These are phyloP conservation scores for Hirtodrosophila duncani DNA, from an alignment of 2,888 invertebrate species.

Conservation along the genomic window DNA sequence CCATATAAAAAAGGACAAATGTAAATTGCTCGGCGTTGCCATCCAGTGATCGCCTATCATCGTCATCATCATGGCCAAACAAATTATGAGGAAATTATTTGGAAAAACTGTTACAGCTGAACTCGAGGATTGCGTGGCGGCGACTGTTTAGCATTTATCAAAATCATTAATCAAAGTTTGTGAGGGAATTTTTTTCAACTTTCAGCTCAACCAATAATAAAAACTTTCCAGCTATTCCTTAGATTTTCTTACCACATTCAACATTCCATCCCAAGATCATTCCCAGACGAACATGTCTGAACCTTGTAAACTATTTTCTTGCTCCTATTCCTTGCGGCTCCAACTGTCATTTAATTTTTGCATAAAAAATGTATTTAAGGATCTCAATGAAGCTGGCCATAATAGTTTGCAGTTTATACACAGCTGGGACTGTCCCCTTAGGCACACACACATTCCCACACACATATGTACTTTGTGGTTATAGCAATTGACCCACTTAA, in stretches of 20 bases:
- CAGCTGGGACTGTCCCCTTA: background rate
- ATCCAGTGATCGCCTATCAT: slow-evolving; percentile 17
- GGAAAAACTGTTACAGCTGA: slow-evolving; percentile 7
- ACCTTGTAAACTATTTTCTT: background rate
- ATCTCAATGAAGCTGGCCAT: slow-evolving; percentile 20
- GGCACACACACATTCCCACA: slow-evolving; percentile 9
- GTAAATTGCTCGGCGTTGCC: slow-evolving; percentile 28
- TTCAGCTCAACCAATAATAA: too few species aligned
- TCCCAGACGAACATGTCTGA: too few species aligned
- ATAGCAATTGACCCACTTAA: slow-evolving; percentile 56
- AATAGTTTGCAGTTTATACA: slow-evolving; percentile 34
- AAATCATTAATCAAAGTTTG: slow-evolving; percentile 69
- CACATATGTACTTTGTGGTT: slow-evolving; percentile 24
- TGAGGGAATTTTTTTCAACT: slow-evolving; percentile 68
- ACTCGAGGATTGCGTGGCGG: too few species aligned
- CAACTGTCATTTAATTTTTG: slow-evolving; percentile 34
- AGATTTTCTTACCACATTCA: too few species aligned
- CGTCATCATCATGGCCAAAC: slow-evolving; percentile 36
- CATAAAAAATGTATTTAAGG: slow-evolving; percentile 26
- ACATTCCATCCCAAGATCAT: too few species aligned
- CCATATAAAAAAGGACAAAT: too few species aligned
- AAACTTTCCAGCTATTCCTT: too few species aligned
- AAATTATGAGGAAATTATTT: slow-evolving; percentile 62
- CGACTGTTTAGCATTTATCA: slow-evolving; percentile 56
- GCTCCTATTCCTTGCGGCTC: background rate